Evolutionary conservation across 2,888 invertebrate genomes (phyloP), one percentile per base, ranked within the genome.

Genomic region (Chymomyza fuscimana): DNA sequence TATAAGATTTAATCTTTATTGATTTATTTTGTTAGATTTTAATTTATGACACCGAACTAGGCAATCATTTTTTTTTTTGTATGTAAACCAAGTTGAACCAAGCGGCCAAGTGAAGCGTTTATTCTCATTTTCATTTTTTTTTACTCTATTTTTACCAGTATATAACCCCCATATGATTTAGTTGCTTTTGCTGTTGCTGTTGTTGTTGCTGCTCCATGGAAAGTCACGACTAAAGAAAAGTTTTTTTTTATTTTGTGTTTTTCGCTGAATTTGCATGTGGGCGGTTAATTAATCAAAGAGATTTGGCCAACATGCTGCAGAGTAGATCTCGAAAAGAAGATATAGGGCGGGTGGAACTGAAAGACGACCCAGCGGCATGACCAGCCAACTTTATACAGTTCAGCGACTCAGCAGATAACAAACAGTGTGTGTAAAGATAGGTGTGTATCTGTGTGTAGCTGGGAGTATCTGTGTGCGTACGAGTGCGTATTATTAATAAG

Each of bases 1-100:
- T 66, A 72, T 83, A 77, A 86, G 90, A 89, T 90, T 87, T 90
- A 90, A 89, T 89, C 90, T 89, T 81, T 90, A 89, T 89, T 89
- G 89, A 89, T 89, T 89, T 89, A 89, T 89, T 89, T 88, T 86
- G 86, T 89, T 86, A 79, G 87, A 81, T 87, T 89, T 87, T 86
- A 87, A 89, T 89, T 88, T 86, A 86, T 88, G 88, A 86, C 86
- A 76, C 78, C 72, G 76, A 87, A 79, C 83, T 86, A 87, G 86
- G 88, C 85, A 84, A 88, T 86, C 76, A 86, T 79, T 85, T 79
- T 76, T 79, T 76, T 73, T 63, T 50, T 16, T 19, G 22, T 46
- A 46, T 46, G 12, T 7, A 46, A 46, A 6, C 40, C 40, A 46
- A 12, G 40, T 46, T 46, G 40, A 46, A 4, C 40, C 40, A 12